Conservation (phyloP, 2,113 vertebrate genomes). For the Antigone vipio region DNA sequence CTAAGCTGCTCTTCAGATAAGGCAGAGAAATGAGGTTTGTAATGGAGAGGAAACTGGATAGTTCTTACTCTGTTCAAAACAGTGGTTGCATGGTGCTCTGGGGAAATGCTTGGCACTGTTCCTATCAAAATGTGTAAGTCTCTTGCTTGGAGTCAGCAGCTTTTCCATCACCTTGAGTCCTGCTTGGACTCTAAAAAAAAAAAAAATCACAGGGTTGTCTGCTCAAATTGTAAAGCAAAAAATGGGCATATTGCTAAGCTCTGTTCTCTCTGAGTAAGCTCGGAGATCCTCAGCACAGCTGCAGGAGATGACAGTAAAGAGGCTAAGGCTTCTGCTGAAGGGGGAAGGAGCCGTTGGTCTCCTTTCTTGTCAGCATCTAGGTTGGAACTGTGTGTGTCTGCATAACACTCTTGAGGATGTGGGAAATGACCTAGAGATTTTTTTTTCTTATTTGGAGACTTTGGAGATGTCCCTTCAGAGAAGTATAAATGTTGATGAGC, state of each 20-base stretch:
- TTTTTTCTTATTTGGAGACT: accelerated
- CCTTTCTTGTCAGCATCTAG: not conserved
- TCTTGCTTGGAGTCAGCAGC: not conserved
- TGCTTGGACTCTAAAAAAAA: not conserved
- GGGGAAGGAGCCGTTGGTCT: not conserved
- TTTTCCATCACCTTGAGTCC: not conserved
- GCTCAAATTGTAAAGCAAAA: not conserved
- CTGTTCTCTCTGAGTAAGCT: not conserved
- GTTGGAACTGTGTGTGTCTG: not conserved
- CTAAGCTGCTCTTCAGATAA: not conserved
- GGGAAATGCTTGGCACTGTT: not conserved
- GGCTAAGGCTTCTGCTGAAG: not conserved
- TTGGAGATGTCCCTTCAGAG: not conserved
- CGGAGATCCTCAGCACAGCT: not conserved
- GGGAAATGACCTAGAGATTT: not conserved
- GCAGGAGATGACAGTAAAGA: not conserved
- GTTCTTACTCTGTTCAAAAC: not conserved
- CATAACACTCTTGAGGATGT: not conserved
- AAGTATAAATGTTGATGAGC: not conserved
- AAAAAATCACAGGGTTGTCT: not conserved
- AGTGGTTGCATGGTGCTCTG: not conserved
- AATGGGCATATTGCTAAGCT: not conserved
- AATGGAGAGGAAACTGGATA: not conserved
- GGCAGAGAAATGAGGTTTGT: not conserved
- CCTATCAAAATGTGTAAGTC: not conserved